Conservation (phyloP, 2,113 vertebrate genomes). For the Daboia siamensis region DNA sequence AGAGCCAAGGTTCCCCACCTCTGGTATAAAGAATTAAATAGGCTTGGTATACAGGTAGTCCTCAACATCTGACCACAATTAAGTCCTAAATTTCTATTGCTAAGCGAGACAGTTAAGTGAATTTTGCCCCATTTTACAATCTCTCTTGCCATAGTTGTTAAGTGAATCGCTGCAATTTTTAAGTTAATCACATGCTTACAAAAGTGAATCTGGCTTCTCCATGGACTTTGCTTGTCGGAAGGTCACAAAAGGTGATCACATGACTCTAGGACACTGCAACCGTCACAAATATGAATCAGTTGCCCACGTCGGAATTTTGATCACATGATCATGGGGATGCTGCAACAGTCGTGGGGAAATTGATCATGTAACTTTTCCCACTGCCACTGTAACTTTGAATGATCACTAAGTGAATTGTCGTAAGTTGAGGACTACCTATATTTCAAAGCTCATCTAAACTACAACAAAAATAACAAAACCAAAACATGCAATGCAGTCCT, state of each 20-base stretch:
- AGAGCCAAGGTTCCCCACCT: no score
- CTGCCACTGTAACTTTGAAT: background rate
- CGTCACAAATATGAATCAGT: background rate
- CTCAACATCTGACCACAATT: background rate
- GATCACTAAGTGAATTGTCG: background rate
- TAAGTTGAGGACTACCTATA: background rate
- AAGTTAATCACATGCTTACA: background rate
- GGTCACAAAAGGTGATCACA: background rate
- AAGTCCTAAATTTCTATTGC: background rate
- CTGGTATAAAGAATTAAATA: no score
- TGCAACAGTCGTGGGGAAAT: no score
- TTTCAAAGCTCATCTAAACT: conserved; percentile 5
- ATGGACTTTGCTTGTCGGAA: background rate
- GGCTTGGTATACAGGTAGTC: background rate
- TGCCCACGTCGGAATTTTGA: background rate
- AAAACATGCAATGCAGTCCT: background rate
- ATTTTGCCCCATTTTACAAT: background rate
- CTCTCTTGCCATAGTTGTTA: background rate
- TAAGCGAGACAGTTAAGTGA: background rate
- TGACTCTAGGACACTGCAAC: background rate
- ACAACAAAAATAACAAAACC: background rate
- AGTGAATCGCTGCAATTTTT: background rate
- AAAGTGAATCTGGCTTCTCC: background rate
- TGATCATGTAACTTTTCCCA: background rate
- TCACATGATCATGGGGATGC: no score